Conservation (phyloP, 37 sponge, comb jelly and placozoan genomes). For the Diacarnus erythraeanus region DNA sequence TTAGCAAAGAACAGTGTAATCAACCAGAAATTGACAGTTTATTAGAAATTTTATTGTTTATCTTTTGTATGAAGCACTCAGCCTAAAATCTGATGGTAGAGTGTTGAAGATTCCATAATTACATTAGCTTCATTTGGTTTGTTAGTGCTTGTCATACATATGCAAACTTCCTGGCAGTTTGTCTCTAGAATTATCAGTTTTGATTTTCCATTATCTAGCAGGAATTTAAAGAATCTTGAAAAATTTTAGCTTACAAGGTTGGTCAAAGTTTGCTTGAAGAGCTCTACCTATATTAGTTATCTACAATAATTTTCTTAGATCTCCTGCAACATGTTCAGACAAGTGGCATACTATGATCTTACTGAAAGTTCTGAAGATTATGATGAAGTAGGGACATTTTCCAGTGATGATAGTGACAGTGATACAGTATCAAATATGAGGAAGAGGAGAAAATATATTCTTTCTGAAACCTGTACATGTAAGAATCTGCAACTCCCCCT, state of each 20-base stretch:
- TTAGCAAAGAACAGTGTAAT: constrained; percentile 57
- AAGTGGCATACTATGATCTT: constrained; percentile 4
- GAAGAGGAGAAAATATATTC: constrained; percentile 4
- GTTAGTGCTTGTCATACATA: too few species aligned
- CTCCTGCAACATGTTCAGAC: too few species aligned
- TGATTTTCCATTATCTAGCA: too few species aligned
- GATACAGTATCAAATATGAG: background rate
- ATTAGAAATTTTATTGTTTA: constrained; percentile 1
- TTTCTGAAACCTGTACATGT: background rate
- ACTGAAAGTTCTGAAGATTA: background rate
- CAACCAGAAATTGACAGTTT: constrained; percentile 52
- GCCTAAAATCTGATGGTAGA: constrained; percentile 24
- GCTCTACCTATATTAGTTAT: too few species aligned
- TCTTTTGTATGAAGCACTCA: constrained; percentile 12
- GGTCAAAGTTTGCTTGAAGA: too few species aligned
- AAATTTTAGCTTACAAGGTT: too few species aligned
- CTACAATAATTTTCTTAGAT: too few species aligned
- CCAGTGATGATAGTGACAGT: constrained; percentile 2
- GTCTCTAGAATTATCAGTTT: too few species aligned
- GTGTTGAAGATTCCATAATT: constrained; percentile 25
- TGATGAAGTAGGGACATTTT: constrained; percentile 1
- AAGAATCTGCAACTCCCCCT: background rate
- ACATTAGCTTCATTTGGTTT: too few species aligned
- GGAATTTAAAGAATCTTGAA: too few species aligned
- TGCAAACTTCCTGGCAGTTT: too few species aligned